These are phyloP conservation scores for Colletes collaris DNA, from an alignment of 2,888 invertebrate species.

Conservation along the genomic window DNA sequence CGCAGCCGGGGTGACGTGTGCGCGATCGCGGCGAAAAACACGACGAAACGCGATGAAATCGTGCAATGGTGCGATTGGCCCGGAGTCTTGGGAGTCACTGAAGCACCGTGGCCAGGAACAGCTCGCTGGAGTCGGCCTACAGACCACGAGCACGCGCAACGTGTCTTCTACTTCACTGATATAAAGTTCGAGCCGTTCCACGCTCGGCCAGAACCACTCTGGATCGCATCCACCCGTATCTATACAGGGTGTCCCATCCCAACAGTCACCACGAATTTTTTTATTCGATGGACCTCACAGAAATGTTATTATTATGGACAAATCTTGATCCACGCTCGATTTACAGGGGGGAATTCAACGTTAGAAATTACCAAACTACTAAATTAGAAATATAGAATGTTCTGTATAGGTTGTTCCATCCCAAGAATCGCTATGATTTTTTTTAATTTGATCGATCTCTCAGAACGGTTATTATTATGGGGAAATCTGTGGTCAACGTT, in stretches of 20 bases:
- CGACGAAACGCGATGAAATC: slow-evolving; percentile 41
- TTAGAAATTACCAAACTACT: no score
- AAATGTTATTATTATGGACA: no score
- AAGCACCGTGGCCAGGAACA: slow-evolving; percentile 65
- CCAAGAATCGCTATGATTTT: no score
- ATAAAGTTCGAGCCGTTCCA: slow-evolving; percentile 48
- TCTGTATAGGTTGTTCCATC: no score
- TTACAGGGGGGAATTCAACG: no score
- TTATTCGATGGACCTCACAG: no score
- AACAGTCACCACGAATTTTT: no score
- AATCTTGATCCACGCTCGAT: no score
- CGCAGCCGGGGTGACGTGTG: background rate
- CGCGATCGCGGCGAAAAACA: background rate
- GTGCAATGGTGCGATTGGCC: slow-evolving; percentile 75
- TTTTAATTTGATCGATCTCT: no score
- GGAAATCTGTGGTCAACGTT: no score
- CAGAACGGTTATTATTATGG: no score
- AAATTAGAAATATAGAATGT: no score
- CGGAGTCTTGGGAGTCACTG: slow-evolving; percentile 81
- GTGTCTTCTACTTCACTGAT: slow-evolving; percentile 63
- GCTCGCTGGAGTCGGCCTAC: slow-evolving; percentile 67
- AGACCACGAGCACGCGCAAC: slow-evolving; percentile 68
- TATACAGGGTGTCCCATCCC: slow-evolving; percentile 26
- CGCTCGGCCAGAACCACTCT: slow-evolving; percentile 40
- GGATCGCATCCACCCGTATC: slow-evolving; percentile 38